Base-by-base conservation (phyloP, 2,113 vertebrate species). In the Rhea americana region DNA sequence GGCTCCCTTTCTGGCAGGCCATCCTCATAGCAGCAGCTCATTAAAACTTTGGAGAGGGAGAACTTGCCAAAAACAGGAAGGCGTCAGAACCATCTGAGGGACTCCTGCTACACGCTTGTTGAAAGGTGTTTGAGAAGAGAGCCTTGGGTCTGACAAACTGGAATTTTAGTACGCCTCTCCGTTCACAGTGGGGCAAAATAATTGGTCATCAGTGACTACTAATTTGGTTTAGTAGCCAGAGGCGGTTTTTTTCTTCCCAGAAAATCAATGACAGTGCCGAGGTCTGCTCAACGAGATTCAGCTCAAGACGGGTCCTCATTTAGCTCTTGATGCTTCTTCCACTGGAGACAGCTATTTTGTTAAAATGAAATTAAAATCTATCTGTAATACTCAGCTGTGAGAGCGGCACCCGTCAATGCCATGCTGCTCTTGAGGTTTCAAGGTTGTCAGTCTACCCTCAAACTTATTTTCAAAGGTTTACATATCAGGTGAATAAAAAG, bases 161-260 rank as follows among this genome's bases (percentile, higher is more conserved):
- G 97, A 97, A 97, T 97, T 97, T 98, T 96, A 97, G 98, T 97
- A 78, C 97, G 85, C 95, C 96, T 96, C 84, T 92, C 97, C 95
- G 59, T 96, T 97, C 97, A 94, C 97, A 97, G 97, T 90, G 96
- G 98, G 97, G 97, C 97, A 91, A 98, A 98, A 98, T 98, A 98
- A 98, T 98, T 98, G 98, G 98, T 98, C 98, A 98, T 98, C 98
- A 98, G 98, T 98, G 98, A 98, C 97, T 98, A 97, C 98, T 98
- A 98, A 98, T 98, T 98, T 97, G 97, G 96, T 97, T 97, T 98
- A 98, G 97, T 98, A 98, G 98, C 98, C 98, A 96, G 98, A 98
- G 98, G 98, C 97, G 3, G 47, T 97, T 97, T 98, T 98, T 98
- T 98, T 97, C 98, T 98, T 98, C 96, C 97, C 61, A 81, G 98